Conservation (phyloP, 2,888 invertebrate genomes). For the Stenodema calcarata region DNA sequence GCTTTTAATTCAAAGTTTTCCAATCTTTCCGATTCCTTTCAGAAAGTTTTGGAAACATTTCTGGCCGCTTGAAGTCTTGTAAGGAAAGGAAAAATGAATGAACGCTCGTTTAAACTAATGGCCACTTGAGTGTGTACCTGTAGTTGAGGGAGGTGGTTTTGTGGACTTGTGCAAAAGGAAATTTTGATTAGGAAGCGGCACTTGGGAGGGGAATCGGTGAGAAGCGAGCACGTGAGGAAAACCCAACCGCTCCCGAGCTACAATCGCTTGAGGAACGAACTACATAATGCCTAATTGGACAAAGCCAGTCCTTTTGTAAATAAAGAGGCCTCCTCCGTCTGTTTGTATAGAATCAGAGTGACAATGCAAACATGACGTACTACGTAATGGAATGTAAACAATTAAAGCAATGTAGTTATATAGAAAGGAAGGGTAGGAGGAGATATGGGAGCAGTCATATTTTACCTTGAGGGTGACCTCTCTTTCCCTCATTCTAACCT, state of each 20-base stretch:
- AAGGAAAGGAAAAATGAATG: too few relatives aligned
- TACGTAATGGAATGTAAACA: slow-evolving; percentile 52
- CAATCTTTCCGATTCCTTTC: too few relatives aligned
- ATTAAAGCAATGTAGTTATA: slow-evolving; percentile 52
- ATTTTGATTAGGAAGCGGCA: neutral
- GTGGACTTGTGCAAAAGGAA: neutral
- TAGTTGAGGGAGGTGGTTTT: too few relatives aligned
- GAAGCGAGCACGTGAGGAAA: slow-evolving; percentile 43
- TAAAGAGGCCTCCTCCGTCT: slow-evolving; percentile 47
- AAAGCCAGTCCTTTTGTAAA: slow-evolving; percentile 50
- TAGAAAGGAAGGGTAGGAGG: slow-evolving; percentile 43
- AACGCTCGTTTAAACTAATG: too few relatives aligned
- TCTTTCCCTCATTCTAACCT: slow-evolving; percentile 2
- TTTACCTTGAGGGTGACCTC: slow-evolving; percentile 39
- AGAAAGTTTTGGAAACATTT: too few relatives aligned
- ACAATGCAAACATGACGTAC: slow-evolving; percentile 51
- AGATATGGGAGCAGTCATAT: slow-evolving; percentile 45
- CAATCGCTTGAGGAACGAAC: slow-evolving; percentile 44
- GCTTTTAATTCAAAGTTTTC: too few relatives aligned
- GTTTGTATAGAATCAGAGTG: slow-evolving; percentile 51
- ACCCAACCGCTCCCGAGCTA: neutral
- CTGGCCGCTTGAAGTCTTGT: too few relatives aligned
- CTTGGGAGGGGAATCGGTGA: slow-evolving; percentile 1
- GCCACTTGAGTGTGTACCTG: too few relatives aligned
- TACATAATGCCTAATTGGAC: slow-evolving; percentile 52